These are phyloP conservation scores for Lemur catta DNA, from an alignment of 2,797 vertebrate species.

Conservation along the genomic window DNA sequence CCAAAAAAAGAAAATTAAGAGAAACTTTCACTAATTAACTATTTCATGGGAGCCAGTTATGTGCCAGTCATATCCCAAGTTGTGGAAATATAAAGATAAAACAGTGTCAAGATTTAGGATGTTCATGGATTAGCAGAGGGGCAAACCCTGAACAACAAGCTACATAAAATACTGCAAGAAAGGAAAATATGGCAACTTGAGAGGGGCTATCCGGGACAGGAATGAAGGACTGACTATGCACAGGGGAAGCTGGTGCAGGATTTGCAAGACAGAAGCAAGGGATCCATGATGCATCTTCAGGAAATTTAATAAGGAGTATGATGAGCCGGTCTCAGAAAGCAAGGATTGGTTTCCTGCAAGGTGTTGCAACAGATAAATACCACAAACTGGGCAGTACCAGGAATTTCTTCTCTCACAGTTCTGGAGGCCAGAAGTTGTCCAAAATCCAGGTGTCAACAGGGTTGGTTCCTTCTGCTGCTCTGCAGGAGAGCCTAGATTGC, in stretches of 20 bases:
- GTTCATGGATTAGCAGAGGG: not conserved
- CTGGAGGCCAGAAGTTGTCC: not conserved
- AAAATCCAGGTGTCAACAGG: not conserved
- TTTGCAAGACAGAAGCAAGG: not conserved
- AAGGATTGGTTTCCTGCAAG: not conserved
- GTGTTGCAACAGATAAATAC: not conserved
- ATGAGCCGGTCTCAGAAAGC: not conserved
- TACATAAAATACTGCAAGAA: not conserved
- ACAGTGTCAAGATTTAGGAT: not conserved
- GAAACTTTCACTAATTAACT: not conserved
- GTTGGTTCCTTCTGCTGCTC: not conserved
- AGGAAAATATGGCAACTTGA: not conserved
- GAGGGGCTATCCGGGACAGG: not conserved
- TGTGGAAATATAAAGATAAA: not conserved
- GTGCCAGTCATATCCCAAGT: not conserved
- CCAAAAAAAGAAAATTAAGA: not conserved
- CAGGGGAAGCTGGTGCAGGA: not conserved
- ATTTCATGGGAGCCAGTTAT: constrained; percentile 34
- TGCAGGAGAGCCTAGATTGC: not conserved
- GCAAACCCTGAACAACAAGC: not conserved
- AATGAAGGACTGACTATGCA: not conserved
- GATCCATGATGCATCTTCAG: not conserved
- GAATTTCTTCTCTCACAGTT: not conserved
- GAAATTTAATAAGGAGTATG: not conserved
- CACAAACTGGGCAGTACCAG: not conserved